Evolutionary conservation across 2,113 vertebrate genomes (phyloP), one percentile per base, ranked within the genome.

Genomic region (Dendrocopos noguchii): DNA sequence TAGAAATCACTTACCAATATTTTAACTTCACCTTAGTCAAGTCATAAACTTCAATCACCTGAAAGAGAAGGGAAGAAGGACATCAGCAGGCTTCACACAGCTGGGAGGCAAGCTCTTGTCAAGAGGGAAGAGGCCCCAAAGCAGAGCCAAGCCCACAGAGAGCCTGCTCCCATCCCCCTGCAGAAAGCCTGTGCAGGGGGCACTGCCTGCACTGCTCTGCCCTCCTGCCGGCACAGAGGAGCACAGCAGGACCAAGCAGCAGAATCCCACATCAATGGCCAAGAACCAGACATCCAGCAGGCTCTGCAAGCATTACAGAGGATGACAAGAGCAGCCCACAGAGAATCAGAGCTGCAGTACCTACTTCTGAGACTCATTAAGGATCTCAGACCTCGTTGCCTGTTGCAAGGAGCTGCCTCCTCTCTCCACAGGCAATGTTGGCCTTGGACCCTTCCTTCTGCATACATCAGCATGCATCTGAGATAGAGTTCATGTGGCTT

Each of bases 21-120:
- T 99, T 99, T 98, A 99, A 98, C 97, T 99, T 99, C 95, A 99
- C 99, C 98, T 99, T 99, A 97, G 98, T 99, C 97, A 99, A 98
- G 98, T 99, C 99, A 96, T 99, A 99, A 94, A 99, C 99, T 99
- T 99, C 99, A 97, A 99, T 99, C 97, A 99, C 99, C 99, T 99
- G 93, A 94, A 97, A 97, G 17, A 94, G 24, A 96, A 24, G 53
- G 46, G 96, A 95, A 89, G 33, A 95, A 50, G 89, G 90, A 82
- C 13, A 56, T 76, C 39, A 68, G 31, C 71, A 82, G 1, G 34
- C 53, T 78, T 66, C 31, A 88, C 28, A 92, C 13, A 73, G 42
- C 28, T 36, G 60, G 75, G 2, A 74, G 16, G 22, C 27, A 87
- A 84, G 71, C 44, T 39, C 64, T 63, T 33, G 15, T 80, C 64